Conservation (phyloP, 2,888 invertebrate genomes). For the Piscicola geometra region DNA sequence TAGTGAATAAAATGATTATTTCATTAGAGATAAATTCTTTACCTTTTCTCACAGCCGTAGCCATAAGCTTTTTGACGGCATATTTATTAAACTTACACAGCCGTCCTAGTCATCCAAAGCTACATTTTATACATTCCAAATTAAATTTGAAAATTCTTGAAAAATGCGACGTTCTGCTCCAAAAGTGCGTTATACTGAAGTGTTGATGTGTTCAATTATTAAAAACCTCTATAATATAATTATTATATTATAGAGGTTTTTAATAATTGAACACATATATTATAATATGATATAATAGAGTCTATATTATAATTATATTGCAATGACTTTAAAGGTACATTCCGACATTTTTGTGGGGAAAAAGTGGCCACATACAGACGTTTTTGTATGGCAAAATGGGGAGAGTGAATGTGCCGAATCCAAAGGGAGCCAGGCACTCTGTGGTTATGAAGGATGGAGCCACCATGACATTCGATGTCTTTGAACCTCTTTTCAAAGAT, state of each 20-base stretch:
- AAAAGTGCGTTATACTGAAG: neutral
- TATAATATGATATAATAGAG: too few relatives aligned
- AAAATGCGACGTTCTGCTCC: neutral
- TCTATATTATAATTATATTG: neutral
- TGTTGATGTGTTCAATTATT: too few relatives aligned
- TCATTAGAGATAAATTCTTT: neutral
- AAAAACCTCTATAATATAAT: neutral
- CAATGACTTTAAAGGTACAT: conserved; percentile 65
- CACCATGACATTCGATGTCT: conserved; percentile 84
- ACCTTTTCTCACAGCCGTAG: neutral
- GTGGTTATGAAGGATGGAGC: conserved; percentile 75
- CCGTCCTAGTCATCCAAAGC: neutral
- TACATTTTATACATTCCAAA: neutral
- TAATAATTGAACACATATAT: neutral
- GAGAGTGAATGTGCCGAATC: conserved; percentile 80
- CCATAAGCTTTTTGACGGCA: neutral
- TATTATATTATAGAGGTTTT: neutral
- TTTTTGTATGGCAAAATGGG: conserved; percentile 72
- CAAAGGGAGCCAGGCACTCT: conserved; percentile 71
- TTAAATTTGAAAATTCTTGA: neutral
- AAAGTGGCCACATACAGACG: conserved; percentile 90
- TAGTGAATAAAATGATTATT: neutral
- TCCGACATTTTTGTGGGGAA: conserved; percentile 86
- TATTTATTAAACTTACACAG: neutral
- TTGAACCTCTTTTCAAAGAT: conserved; percentile 71